These are phyloP conservation scores for Sceloporus tristichus DNA, from an alignment of 2,113 vertebrate species.

Conservation along the genomic window DNA sequence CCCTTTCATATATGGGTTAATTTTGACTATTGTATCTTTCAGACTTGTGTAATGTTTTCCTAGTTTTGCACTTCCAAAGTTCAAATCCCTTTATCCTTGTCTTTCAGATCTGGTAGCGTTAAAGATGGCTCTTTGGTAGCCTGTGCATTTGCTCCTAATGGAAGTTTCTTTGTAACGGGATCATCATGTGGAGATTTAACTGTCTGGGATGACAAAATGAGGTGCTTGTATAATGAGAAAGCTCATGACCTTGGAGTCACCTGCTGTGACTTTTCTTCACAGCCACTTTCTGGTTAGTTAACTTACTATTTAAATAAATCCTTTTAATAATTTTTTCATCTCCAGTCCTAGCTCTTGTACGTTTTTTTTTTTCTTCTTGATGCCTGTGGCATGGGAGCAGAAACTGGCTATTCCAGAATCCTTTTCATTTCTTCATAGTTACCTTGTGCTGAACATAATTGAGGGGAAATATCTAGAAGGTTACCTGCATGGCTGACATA, in stretches of 20 bases:
- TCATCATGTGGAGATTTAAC: slow-evolving; percentile 91
- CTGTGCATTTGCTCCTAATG: slow-evolving; percentile 86
- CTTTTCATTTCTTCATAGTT: slow-evolving; percentile 19
- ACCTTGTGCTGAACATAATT: slow-evolving; percentile 38
- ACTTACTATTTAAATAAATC: slow-evolving; percentile 48
- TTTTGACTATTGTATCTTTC: slow-evolving; percentile 2
- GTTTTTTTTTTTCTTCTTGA: slow-evolving; percentile 15
- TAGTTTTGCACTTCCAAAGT: slow-evolving; percentile 30
- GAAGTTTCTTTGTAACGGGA: slow-evolving; percentile 87
- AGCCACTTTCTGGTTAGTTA: slow-evolving; percentile 79
- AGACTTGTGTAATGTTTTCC: slow-evolving; percentile 21
- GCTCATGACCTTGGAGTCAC: slow-evolving; percentile 93
- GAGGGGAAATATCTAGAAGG: neutral
- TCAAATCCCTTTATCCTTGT: slow-evolving; percentile 32
- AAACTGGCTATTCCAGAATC: slow-evolving; percentile 17
- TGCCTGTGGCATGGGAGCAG: slow-evolving; percentile 1
- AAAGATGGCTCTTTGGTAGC: slow-evolving; percentile 90
- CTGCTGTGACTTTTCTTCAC: slow-evolving; percentile 87
- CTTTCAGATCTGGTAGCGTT: slow-evolving; percentile 85
- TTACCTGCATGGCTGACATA: neutral
- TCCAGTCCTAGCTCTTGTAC: slow-evolving; percentile 48
- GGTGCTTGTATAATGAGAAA: slow-evolving; percentile 85
- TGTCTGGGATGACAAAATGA: slow-evolving; percentile 85
- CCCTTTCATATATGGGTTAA: neutral
- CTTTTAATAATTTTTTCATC: slow-evolving; percentile 23